Base-by-base conservation (phyloP, 2,888 invertebrate species). In the Melieria crassipennis region DNA sequence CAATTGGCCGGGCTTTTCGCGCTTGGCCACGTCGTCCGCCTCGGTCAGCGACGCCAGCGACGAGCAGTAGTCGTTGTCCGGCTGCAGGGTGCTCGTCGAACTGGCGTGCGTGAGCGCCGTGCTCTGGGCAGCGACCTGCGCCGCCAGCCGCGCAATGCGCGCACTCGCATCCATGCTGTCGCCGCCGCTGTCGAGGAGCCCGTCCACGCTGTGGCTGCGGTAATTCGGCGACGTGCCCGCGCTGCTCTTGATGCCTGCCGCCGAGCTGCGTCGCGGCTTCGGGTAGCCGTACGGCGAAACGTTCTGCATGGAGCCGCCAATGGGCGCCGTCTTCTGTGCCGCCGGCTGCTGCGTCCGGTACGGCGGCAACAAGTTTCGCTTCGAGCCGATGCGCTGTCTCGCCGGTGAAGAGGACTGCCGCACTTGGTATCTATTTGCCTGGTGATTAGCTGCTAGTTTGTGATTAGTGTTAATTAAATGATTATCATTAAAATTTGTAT, bases 341-440 rank as follows among this genome's bases (percentile, higher is more conserved):
- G 83, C 78, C 4, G 80, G 78, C 65, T 83, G 85, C 65, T 83
- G 85, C 5, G 86, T 85, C 61, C 86, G 81, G 75, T 83, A 86
- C 0, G 86, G 86, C 6, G 82, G 81, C 72, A 84, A 73, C 46
- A 81, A 84, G 82, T 80, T 82, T 5, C 84, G 79, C 66, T 84
- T 85, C 4, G 82, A 79, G 66, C 76, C 76, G 86, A 90, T 88
- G 86, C 90, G 89, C 81, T 89, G 89, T 78, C 90, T 88, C 79
- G 89, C 89, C 81, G 91, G 91, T 87, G 90, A 91, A 79, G 90
- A 89, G 78, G 91, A 90, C 86, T 91, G 91, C 84, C 90, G 90
- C 90, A 30, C 30, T 3, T 30, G 30, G 87, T 90, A 89, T 88
- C 91, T 91, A 87, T 85, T 86, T 84, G 84, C 85, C 85, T 85